phyloP scores from a whole-genome alignment of 2,888 invertebrate genomes.

The Pristionchus fissidentatus region DNA sequence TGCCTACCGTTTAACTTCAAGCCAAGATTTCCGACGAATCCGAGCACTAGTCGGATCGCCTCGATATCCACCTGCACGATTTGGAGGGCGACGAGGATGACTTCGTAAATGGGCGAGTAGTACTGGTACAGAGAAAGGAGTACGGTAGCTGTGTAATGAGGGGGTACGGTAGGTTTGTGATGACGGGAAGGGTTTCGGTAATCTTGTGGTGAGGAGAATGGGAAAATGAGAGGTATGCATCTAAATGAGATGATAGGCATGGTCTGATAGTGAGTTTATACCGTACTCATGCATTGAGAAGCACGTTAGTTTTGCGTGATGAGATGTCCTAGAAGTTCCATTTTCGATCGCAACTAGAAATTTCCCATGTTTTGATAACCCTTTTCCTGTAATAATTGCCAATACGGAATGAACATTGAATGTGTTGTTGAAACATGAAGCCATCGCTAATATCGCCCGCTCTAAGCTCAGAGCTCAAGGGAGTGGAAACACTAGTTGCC shows the following conservation, averaged over 20 bases:
- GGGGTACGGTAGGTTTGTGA: neutral
- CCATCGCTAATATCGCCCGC: neutral
- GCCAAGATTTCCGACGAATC: constrained; percentile 88
- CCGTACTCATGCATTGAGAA: no score
- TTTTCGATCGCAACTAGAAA: no score
- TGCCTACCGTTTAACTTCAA: constrained; percentile 84
- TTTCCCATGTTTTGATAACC: no score
- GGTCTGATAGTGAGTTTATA: no score
- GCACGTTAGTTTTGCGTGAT: neutral
- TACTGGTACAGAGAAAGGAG: constrained; percentile 81
- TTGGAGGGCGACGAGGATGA: constrained; percentile 82
- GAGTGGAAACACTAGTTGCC: neutral
- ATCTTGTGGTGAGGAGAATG: no score
- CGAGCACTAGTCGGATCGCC: constrained; percentile 85
- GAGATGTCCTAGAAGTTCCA: no score
- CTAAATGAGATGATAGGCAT: no score
- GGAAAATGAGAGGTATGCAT: neutral
- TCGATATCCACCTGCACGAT: constrained; percentile 81
- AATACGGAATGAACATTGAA: neutral
- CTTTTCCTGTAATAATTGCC: no score
- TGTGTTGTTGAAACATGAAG: no score
- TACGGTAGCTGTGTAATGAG: no score
- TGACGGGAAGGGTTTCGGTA: neutral
- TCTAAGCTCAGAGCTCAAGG: no score
- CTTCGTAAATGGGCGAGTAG: constrained; percentile 83